Conservation (phyloP, 1,140 invertebrate species). For the Odontomachus brunneus region DNA sequence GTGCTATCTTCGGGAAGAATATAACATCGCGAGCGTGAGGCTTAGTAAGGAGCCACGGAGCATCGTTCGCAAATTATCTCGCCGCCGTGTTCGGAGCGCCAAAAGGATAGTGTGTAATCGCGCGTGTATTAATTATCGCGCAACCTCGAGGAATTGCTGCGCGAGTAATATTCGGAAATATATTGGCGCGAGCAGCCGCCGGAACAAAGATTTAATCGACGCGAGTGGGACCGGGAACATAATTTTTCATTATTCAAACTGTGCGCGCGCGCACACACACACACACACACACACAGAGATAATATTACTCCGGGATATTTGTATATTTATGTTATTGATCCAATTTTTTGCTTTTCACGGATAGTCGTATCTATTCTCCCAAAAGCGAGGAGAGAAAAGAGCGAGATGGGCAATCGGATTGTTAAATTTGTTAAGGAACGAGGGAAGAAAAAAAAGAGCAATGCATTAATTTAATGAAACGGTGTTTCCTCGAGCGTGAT, state of each 20-base stretch:
- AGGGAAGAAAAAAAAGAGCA: background rate
- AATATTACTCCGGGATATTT: background rate
- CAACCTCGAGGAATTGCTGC: constrained; percentile 10
- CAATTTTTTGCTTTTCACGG: background rate
- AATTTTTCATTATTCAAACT: background rate
- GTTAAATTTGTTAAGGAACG: no score
- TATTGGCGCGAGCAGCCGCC: constrained; percentile 7
- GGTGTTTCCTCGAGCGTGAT: background rate
- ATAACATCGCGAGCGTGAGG: background rate
- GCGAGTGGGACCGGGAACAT: background rate
- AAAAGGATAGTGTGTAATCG: constrained; percentile 35
- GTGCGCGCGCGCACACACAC: no score
- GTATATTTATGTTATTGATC: background rate
- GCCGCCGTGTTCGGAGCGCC: background rate
- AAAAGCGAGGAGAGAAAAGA: background rate
- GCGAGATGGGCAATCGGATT: no score
- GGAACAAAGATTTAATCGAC: constrained; percentile 27
- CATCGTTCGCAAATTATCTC: constrained; percentile 26
- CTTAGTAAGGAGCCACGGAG: background rate
- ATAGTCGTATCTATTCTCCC: background rate
- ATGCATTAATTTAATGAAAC: constrained; percentile 34
- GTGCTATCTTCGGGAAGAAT: constrained; percentile 1
- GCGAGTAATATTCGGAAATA: constrained; percentile 29
- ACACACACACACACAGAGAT: no score
- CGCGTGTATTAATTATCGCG: constrained; percentile 38